phyloP scores from a whole-genome alignment of 2,797 vertebrate species.

The Momotus momota region DNA sequence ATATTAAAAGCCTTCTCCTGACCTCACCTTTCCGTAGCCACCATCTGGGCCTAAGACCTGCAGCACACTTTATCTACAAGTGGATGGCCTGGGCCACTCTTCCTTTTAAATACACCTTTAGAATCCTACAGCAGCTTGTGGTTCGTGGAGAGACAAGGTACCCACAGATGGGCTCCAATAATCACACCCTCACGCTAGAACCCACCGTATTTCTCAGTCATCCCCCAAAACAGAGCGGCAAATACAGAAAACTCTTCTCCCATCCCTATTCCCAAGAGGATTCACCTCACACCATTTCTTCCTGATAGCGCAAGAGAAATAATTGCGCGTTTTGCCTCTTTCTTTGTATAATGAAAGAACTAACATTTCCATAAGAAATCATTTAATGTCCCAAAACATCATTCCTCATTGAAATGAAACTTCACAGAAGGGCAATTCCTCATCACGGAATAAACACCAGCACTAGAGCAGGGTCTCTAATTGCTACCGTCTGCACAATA shows the following conservation, averaged over 20 bases:
- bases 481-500: slow-evolving; percentile 58
- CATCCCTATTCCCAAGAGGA: not conserved
- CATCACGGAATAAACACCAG: not conserved
- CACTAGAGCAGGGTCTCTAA: slow-evolving; percentile 22
- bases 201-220: accelerated
- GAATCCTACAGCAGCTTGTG: not conserved
- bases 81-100: accelerated
- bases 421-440: slow-evolving; percentile 40
- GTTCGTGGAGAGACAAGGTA: not conserved
- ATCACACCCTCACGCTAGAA: accelerated
- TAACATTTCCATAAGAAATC: not conserved
- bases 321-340: not conserved
- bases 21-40: not conserved
- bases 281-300: not conserved
- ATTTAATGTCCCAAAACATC: not conserved
- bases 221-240: not conserved
- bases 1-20: not conserved
- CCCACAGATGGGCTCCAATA: not conserved
- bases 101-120: accelerated
- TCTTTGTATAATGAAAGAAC: slow-evolving; percentile 1
- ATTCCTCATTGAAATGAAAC: slow-evolving; percentile 13
- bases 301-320: not conserved
- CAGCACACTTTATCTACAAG: accelerated
- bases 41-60: not conserved
- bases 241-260: not conserved